A percentile compares a stretch with the other conserved stretches of the same genome.
phyloP scores from a whole-genome alignment of 2,888 invertebrate genomes.

The Subacronicta megacephala region DNA sequence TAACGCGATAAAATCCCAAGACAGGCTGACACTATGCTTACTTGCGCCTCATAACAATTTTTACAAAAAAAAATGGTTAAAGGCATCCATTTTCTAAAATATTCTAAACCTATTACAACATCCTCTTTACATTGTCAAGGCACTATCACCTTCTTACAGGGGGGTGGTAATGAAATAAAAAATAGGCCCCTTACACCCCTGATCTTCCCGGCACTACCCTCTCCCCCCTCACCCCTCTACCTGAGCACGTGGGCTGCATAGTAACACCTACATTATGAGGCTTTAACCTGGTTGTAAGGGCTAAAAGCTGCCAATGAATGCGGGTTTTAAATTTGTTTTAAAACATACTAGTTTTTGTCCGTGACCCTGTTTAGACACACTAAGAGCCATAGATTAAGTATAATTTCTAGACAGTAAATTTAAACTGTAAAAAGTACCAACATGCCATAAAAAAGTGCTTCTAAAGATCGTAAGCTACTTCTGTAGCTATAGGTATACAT shows the following conservation, averaged over 20 bases:
- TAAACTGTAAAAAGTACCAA: too few species aligned
- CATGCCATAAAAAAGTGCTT: too few species aligned
- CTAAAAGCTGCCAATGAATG: conserved; percentile 11
- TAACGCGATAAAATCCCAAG: too few species aligned
- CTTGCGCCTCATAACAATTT: too few species aligned
- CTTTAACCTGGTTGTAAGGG: conserved; percentile 18
- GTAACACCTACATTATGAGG: conserved; percentile 55
- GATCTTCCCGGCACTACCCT: conserved; percentile 17
- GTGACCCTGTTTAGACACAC: too few species aligned
- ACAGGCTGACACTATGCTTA: too few species aligned
- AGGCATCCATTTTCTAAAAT: neutral
- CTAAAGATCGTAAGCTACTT: too few species aligned
- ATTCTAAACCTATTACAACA: neutral
- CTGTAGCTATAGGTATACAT: too few species aligned
- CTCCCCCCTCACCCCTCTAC: conserved; percentile 49
- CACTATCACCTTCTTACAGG: conserved; percentile 62
- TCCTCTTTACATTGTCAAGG: conserved; percentile 9
- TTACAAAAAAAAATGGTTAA: too few species aligned
- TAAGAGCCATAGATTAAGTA: too few species aligned
- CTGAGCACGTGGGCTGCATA: conserved; percentile 61
- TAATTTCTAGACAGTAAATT: too few species aligned
- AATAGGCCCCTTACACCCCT: conserved; percentile 48
- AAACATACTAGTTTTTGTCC: conserved; percentile 1
- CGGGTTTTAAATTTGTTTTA: conserved; percentile 14
- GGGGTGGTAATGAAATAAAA: conserved; percentile 70